A percentile compares a stretch with the other conserved stretches of the same genome.
Evolutionary conservation across 2,113 vertebrate genomes (phyloP).

Genomic region (Rhodinocichla rosea): DNA sequence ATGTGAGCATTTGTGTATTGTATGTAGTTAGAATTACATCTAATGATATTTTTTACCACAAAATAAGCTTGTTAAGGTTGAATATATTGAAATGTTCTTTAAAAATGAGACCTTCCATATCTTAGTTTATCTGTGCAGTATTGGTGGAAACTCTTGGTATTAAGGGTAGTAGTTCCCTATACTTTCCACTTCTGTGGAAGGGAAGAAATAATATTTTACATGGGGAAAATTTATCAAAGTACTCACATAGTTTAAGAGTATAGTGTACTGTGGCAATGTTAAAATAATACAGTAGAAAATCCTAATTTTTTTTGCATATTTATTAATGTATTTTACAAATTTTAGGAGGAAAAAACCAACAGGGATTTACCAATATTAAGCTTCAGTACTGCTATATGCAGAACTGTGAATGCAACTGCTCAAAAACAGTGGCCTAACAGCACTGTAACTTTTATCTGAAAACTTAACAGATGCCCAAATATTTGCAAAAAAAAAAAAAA

Average conservation of each 20-base stretch:
- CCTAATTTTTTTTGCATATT: neutral
- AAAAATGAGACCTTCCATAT: neutral
- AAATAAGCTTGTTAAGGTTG: neutral
- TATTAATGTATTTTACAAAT: neutral
- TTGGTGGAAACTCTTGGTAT: neutral
- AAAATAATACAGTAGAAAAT: neutral
- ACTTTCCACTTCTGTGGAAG: neutral
- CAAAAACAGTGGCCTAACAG: neutral
- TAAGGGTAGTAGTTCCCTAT: neutral
- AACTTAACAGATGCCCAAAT: neutral
- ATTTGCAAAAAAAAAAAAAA: neutral
- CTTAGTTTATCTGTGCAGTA: neutral
- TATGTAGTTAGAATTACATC: neutral
- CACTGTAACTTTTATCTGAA: neutral
- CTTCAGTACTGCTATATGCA: neutral
- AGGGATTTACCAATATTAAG: neutral
- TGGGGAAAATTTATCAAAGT: neutral
- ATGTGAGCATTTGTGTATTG: neutral
- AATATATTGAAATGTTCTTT: neutral
- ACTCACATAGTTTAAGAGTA: neutral
- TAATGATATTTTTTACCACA: neutral
- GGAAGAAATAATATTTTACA: neutral
- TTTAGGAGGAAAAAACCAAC: accelerated
- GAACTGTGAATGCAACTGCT: neutral
- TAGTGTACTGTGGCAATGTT: neutral